A percentile compares a stretch with the other conserved stretches of the same genome.
These are phyloP conservation scores for Pseudomyrmex flavicornis DNA, from an alignment of 1,140 invertebrate species.

Conservation along the genomic window DNA sequence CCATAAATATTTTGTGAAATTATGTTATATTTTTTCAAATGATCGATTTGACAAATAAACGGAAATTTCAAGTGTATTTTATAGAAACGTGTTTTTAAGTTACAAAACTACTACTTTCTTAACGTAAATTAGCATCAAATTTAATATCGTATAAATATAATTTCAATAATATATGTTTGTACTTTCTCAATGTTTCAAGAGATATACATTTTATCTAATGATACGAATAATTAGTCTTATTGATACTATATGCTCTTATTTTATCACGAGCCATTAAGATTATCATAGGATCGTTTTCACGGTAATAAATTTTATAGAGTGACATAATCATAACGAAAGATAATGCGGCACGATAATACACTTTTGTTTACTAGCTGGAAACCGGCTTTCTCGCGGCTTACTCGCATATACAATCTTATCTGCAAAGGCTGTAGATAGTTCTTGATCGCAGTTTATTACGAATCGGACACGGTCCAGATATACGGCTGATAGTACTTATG, in stretches of 20 bases:
- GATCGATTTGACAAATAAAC: neutral
- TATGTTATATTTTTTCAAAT: neutral
- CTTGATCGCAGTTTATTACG: slow-evolving; percentile 74
- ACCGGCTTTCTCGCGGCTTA: slow-evolving; percentile 51
- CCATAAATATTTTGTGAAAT: neutral
- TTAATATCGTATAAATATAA: neutral
- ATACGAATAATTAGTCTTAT: slow-evolving; percentile 25
- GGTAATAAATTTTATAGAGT: slow-evolving; percentile 27
- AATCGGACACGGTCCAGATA: slow-evolving; percentile 77
- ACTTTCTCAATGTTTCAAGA: neutral
- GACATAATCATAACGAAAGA: slow-evolving; percentile 38
- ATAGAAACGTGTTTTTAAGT: slow-evolving; percentile 14
- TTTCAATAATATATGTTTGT: neutral
- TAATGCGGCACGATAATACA: slow-evolving; percentile 33
- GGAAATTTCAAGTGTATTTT: slow-evolving; percentile 1
- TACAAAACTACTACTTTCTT: neutral
- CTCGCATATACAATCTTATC: slow-evolving; percentile 11
- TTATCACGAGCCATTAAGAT: neutral
- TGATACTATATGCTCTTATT: neutral
- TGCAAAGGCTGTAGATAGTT: slow-evolving; percentile 34
- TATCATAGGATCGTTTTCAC: slow-evolving; percentile 10
- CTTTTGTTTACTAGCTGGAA: slow-evolving; percentile 41
- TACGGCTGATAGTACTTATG: slow-evolving; percentile 54
- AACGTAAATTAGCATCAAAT: neutral
- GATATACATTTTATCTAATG: neutral